Percentiles rank a stretch among this genome's conserved stretches.
These are phyloP conservation scores for Amphipoea lucens DNA, from an alignment of 2,888 invertebrate genomes.

Conservation along the genomic window DNA sequence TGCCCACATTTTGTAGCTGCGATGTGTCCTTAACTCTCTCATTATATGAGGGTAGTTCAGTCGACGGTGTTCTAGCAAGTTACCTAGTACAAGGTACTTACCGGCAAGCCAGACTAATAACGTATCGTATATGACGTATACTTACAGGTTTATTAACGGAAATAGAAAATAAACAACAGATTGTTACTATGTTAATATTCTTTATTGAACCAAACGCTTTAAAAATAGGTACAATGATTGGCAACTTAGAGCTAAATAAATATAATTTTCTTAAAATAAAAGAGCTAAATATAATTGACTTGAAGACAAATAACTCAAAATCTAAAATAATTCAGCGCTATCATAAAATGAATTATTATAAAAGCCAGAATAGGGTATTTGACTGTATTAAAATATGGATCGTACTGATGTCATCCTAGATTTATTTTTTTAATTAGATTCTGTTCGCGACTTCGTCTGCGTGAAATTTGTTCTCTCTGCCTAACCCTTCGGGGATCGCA, in stretches of 20 bases:
- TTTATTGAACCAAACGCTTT: constrained; percentile 70
- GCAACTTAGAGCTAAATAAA: constrained; percentile 69
- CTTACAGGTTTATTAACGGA: not conserved
- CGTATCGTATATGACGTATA: not conserved
- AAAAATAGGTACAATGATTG: constrained; percentile 68
- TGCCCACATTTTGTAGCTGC: too few species aligned
- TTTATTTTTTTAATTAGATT: not conserved
- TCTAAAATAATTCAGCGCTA: constrained; percentile 27
- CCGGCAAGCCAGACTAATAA: not conserved
- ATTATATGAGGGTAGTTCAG: not conserved
- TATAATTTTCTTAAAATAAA: constrained; percentile 56
- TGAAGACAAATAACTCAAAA: constrained; percentile 38
- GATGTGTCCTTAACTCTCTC: too few species aligned
- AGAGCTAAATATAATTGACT: constrained; percentile 46
- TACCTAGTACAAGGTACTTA: not conserved
- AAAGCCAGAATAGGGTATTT: constrained; percentile 13
- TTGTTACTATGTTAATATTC: constrained; percentile 56
- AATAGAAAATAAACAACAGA: constrained; percentile 19
- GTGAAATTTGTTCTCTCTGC: too few species aligned
- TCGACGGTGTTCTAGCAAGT: not conserved
- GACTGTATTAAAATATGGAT: not conserved
- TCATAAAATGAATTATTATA: constrained; percentile 16
- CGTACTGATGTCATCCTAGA: not conserved
- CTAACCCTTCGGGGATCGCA: too few species aligned
- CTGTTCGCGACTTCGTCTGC: not conserved